Evolutionary conservation across 2,888 invertebrate genomes (phyloP).

Genomic region (Cataglyphis altisquamis): DNA sequence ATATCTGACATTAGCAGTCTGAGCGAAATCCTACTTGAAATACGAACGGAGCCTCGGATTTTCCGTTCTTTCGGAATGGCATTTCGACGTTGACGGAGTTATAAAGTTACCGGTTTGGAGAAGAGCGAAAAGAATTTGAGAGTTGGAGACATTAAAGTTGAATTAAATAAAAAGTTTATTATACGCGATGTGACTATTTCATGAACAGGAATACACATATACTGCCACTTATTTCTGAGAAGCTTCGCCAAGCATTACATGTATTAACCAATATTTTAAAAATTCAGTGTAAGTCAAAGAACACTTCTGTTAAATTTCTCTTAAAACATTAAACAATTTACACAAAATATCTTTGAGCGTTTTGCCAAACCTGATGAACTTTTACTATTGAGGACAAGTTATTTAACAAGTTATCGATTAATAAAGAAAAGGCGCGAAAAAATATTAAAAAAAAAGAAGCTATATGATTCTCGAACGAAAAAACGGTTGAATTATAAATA

Average conservation of each 20-base stretch:
- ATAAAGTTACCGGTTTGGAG: constrained; percentile 32
- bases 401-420: constrained; percentile 29
- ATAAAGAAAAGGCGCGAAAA: constrained; percentile 23
- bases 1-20: constrained; percentile 38
- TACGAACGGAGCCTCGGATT: constrained; percentile 29
- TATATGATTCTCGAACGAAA: background rate
- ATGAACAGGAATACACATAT: background rate
- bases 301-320: constrained; percentile 1
- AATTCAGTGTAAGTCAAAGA: constrained; percentile 15
- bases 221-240: constrained; percentile 14
- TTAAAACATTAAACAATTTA: constrained; percentile 32
- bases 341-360: background rate
- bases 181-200: constrained; percentile 16
- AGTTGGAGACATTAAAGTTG: constrained; percentile 17
- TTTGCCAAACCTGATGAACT: background rate
- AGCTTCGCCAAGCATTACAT: background rate
- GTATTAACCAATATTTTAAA: constrained; percentile 22
- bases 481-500: constrained; percentile 36
- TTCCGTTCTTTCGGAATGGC: constrained; percentile 31
- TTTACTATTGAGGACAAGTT: constrained; percentile 5
- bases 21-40: constrained; percentile 32
- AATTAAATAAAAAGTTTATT: constrained; percentile 46
- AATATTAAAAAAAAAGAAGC: background rate
- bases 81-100: constrained; percentile 39
- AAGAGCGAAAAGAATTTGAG: constrained; percentile 24